Evolutionary conservation across 2,797 vertebrate species (phyloP), one percentile per base, ranked within the genome.

Genomic region (Uromys caudimaculatus): DNA sequence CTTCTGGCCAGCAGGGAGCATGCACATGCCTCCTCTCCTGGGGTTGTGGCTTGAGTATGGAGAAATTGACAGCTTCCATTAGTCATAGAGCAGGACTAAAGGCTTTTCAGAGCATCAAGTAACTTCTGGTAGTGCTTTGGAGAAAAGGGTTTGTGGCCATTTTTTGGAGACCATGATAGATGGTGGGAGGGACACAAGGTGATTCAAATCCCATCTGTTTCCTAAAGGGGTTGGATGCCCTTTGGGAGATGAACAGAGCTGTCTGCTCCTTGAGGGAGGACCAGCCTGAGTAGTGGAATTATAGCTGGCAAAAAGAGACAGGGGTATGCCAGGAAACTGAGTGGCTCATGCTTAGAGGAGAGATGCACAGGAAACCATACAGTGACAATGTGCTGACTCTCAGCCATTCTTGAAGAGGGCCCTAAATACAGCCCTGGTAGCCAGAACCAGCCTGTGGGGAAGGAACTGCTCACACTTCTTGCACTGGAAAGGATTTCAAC

Each of bases 1-100:
- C 5, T 50, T 52, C 54, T 3, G 1, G 81, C 92, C 97, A 79
- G 84, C 83, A 97, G 93, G 24, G 91, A 92, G 71, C 94, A 38
- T 73, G n/a, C 10, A 1, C 17, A 0, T 0, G 0, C 32, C 77
- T 35, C 38, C 19, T 89, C 7, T 13, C 24, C 32, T 44, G 4
- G 3, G 50, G 23, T 32, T 44, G n/a, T 50, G 47, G 27, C 62
- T 17, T 41, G 58, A 29, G 14, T 27, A 41, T 62, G 38, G n/a
- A 6, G 0, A 4, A 1, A 47, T 4, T 0, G 27, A 29, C 4
- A 24, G 3, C 23, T 32, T 2, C 32, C 14, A 3, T 14, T 24
- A 35, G 62, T n/a, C 27, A 23, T 1, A 24, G 38, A 5, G 38
- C n/a, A 41, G 19, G 8, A 29, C 50, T 52, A 11, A 3, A 0